Evolutionary conservation across 2,797 vertebrate species (phyloP).

Genomic region (Oceanodroma leucorhoa): DNA sequence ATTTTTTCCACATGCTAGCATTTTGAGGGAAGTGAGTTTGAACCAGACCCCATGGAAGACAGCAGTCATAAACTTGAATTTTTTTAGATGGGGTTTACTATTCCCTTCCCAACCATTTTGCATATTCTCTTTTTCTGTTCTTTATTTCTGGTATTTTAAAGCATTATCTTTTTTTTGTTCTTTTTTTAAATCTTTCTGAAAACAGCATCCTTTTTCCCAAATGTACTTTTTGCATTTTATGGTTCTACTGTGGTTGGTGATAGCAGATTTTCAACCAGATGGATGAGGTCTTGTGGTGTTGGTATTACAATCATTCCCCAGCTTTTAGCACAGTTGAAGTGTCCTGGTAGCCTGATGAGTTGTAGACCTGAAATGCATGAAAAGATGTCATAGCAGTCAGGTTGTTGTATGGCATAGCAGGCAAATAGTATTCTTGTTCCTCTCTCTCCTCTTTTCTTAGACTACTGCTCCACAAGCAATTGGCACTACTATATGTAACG

Average conservation of each 20-base stretch:
- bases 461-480: neutral
- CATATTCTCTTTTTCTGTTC: neutral
- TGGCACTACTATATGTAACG: neutral
- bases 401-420: neutral
- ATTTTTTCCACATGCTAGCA: neutral
- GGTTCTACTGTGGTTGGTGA: neutral
- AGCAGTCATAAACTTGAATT: neutral
- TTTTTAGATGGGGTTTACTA: neutral
- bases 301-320: neutral
- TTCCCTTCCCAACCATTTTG: neutral
- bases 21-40: neutral
- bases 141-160: neutral
- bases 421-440: neutral
- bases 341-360: neutral
- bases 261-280: neutral
- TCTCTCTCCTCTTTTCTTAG: neutral
- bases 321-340: neutral
- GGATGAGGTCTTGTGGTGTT: neutral
- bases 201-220: neutral
- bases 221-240: neutral
- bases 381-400: accelerated
- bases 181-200: neutral
- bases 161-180: neutral
- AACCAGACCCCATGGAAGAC: neutral
- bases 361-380: neutral